A percentile compares a stretch with the other conserved stretches of the same genome.
These are phyloP conservation scores for Enteromius argenteus DNA, from an alignment of 2,797 vertebrate genomes.

Conservation along the genomic window DNA sequence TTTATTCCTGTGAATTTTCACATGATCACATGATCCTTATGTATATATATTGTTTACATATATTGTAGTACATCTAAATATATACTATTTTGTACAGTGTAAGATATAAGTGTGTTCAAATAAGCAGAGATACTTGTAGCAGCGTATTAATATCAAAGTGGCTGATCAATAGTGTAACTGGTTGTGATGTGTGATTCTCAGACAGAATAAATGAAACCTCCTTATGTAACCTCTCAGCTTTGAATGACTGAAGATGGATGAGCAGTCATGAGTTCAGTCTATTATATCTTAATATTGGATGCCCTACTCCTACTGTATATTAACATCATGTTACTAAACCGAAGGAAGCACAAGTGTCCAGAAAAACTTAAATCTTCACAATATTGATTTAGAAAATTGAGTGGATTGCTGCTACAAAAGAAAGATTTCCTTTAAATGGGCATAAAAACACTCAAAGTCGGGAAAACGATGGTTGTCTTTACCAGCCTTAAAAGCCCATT, in stretches of 20 bases:
- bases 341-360: slow-evolving; percentile 19
- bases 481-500: slow-evolving; percentile 53
- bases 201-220: slow-evolving; percentile 19
- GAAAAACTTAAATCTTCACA: slow-evolving; percentile 42
- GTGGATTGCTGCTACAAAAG: slow-evolving; percentile 38
- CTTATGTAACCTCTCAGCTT: background rate
- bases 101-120: background rate
- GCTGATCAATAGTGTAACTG: background rate
- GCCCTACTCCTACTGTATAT: background rate
- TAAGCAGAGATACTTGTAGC: background rate
- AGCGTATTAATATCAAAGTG: background rate
- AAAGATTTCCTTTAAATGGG: slow-evolving; percentile 44
- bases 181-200: background rate
- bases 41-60: no score
- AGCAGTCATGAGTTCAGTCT: slow-evolving; percentile 2
- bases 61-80: background rate
- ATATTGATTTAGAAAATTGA: slow-evolving; percentile 46
- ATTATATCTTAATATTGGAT: slow-evolving; percentile 3
- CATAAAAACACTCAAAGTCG: slow-evolving; percentile 34
- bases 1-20: background rate
- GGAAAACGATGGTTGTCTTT: slow-evolving; percentile 32
- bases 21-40: background rate
- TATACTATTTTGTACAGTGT: background rate
- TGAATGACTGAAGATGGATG: slow-evolving; percentile 15
- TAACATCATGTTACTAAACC: background rate